Conservation (phyloP, 2,888 invertebrate species). For the Machimus atricapillus region DNA sequence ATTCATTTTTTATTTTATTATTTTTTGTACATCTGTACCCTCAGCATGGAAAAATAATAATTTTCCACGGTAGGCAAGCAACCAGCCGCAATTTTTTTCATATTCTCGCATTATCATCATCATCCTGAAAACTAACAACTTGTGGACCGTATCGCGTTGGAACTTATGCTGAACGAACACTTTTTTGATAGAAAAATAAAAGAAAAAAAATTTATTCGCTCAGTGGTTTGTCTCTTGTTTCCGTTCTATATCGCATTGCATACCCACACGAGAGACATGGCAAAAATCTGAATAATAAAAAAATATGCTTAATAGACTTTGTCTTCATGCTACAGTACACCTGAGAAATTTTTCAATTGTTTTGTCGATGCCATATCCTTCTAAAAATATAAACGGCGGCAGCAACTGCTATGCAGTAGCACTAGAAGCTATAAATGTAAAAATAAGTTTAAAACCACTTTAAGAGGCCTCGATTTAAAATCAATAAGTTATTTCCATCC, state of each 20-base stretch:
- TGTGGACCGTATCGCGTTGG: background rate
- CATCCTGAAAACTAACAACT: background rate
- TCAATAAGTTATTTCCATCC: background rate
- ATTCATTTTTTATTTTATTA: background rate
- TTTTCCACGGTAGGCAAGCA: background rate
- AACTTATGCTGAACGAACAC: background rate
- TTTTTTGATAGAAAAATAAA: background rate
- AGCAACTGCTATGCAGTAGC: background rate
- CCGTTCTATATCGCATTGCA: background rate
- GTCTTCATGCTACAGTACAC: constrained; percentile 31
- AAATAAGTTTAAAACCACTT: background rate
- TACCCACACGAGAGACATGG: background rate
- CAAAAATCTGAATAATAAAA: background rate
- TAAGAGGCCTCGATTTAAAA: background rate
- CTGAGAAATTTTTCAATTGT: constrained; percentile 23
- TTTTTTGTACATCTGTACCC: background rate
- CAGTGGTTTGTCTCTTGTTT: background rate
- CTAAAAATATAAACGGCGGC: background rate
- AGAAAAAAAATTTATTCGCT: background rate
- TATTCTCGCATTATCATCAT: background rate
- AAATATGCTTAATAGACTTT: constrained; percentile 7
- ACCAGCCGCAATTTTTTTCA: background rate
- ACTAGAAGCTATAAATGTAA: background rate
- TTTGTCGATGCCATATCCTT: constrained; percentile 1
- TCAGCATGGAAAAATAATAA: background rate